Base-by-base conservation (phyloP, 2,113 vertebrate species). In the Atractosteus spatula region DNA sequence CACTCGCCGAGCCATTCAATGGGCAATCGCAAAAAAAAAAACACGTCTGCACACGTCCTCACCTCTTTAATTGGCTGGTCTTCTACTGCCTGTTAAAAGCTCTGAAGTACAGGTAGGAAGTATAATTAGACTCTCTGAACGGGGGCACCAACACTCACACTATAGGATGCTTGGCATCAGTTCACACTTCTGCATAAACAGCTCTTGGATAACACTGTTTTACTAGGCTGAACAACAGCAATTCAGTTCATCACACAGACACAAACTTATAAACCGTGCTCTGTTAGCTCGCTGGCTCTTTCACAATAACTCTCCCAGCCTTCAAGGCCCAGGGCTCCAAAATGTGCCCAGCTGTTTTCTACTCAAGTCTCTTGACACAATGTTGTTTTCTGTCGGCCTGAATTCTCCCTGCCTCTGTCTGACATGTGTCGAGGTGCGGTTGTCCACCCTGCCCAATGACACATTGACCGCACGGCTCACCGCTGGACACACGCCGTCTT, bases 101-200 rank as follows among this genome's bases (percentile, higher is more conserved):
- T 86, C 81, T 88, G 85, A 90, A 88, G 85, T 80, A 83, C 81
- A 91, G 87, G 88, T 89, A 86, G 84, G 81, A 87, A 86, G 86
- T 86, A 86, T 70, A 83, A 82, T 67, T 42, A 14, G 12, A 2
- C 47, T 51, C 67, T 14, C 29, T 63, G 8, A 12, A 65, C 44
- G 51, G 43, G 11, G 42, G 47, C 41, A 41, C 54, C 56, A 51
- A n/a, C 3, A 4, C 62, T 41, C 55, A 54, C 17, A 41, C 11
- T 10, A 29, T 14, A 17, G 62, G 17, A 41, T 10, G 17, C 17
- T 29, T n/a, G 62, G 29, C 8, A 63, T 8, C 10, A 41, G 1
- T 63, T 29, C 29, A 41, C 29, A 63, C 47, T 5, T 51, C 47
- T 51, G 47, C 5, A 51, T 51, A 7, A 51, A 51, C 1, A 10